Percentiles rank a stretch among this genome's conserved stretches.
Conservation (phyloP, 2,113 vertebrate species). For the Microtus pennsylvanicus region DNA sequence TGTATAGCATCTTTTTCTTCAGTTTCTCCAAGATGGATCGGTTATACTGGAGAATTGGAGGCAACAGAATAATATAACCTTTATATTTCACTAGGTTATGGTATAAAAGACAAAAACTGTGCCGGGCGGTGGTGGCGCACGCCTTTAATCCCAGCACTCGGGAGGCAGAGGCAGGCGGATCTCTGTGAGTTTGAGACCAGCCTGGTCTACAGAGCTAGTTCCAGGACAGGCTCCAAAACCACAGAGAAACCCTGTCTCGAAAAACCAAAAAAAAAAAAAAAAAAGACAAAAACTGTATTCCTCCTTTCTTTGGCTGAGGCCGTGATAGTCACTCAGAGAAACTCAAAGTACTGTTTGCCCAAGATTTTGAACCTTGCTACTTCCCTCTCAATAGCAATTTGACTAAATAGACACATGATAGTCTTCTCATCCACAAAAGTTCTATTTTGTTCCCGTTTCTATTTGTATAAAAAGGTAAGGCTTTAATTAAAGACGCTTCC, state of each 20-base stretch:
- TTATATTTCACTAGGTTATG: constrained; percentile 45
- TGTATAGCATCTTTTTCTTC: neutral
- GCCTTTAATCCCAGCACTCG: too few relatives aligned
- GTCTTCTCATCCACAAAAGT: constrained; percentile 13
- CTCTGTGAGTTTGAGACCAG: too few relatives aligned
- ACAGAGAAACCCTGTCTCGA: too few relatives aligned
- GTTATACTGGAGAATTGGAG: neutral
- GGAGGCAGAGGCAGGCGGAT: too few relatives aligned
- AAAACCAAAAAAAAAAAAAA: too few relatives aligned
- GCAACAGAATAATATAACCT: neutral
- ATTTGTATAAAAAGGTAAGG: neutral
- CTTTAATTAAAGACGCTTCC: constrained; percentile 14
- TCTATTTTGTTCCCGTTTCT: constrained; percentile 29
- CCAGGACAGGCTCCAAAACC: too few relatives aligned
- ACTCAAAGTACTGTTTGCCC: neutral
- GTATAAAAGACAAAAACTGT: neutral
- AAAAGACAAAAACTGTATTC: constrained; percentile 19
- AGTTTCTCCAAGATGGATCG: neutral
- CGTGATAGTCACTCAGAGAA: neutral
- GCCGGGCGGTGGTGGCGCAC: too few relatives aligned
- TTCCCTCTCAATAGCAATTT: neutral
- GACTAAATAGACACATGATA: constrained; percentile 31
- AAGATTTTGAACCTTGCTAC: neutral
- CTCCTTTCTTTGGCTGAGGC: neutral
- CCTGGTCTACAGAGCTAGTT: too few relatives aligned